Base-by-base conservation (phyloP, 1,140 invertebrate genomes). In the Diorhabda carinulata region DNA sequence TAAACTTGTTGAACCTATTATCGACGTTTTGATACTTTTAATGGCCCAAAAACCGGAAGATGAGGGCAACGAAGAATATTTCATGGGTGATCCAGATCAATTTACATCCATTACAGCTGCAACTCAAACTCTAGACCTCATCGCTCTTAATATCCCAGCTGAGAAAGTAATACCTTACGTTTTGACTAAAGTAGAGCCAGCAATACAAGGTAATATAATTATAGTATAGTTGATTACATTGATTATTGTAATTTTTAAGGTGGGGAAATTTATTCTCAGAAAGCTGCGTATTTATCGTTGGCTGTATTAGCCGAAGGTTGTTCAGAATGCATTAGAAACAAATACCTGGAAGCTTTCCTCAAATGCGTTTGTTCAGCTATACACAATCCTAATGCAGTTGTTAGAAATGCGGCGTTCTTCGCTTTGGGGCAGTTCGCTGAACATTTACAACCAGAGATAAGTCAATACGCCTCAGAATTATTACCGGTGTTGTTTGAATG, bases 361-460 rank as follows among this genome's bases (percentile, higher is more conserved):
- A 85, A 87, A 60, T 89, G 88, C 70, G 87, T 92, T 42, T 89
- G 88, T 75, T 81, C 84, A 69, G 93, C 92, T 10, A 89, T 94
- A 45, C 84, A 82, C 5, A 87, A 92, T 82, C 75, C 81, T 2
- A 81, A 85, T 61, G 81, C 84, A 0, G 78, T 86, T 8, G 91
- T 92, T 2, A 83, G 89, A 47, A 91, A 91, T 81, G 87, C 90
- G 4, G 91, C 92, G 0, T 84, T 95, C 7, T 94, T 92, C 82
- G 90, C 92, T 2, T 81, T 94, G 2, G 92, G 92, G 0, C 92
- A 94, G 78, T 94, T 93, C 79, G 89, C 92, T 0, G 92, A 94
- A 80, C 86, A 90, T 83, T 80, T 95, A 40, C 92, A 94, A 80
- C 87, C 87, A 1, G 86, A 87, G 9, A 92, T 94, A 43, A 91